Conservation (phyloP, 2,113 vertebrate genomes). For the Nansenia antarctica region DNA sequence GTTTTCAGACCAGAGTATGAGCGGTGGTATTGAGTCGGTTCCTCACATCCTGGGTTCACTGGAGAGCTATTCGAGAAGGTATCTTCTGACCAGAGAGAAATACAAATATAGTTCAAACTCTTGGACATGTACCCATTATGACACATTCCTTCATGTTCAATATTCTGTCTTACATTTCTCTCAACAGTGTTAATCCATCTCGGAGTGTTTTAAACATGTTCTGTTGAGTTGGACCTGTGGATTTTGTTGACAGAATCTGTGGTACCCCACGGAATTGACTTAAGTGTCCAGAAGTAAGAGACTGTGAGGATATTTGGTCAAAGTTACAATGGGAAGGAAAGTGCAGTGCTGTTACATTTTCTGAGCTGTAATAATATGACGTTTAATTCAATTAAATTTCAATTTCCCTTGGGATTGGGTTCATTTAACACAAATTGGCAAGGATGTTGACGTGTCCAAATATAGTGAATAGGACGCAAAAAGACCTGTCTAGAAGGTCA, state of each 20-base stretch:
- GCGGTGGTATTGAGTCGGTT: constrained; percentile 21
- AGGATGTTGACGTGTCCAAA: neutral
- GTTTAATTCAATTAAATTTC: neutral
- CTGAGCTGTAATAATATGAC: too few relatives aligned
- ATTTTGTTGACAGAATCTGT: neutral
- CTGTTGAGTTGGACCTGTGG: neutral
- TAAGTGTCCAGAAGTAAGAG: neutral
- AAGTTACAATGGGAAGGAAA: neutral
- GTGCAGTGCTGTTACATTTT: neutral
- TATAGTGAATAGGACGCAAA: neutral
- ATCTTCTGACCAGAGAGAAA: too few relatives aligned
- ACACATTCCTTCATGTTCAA: too few relatives aligned
- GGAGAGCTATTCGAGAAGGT: neutral
- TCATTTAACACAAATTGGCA: neutral
- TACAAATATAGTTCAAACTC: too few relatives aligned
- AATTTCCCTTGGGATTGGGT: neutral
- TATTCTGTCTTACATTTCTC: too few relatives aligned
- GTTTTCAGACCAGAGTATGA: constrained; percentile 39
- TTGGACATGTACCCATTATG: too few relatives aligned
- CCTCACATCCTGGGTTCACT: neutral
- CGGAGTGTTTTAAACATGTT: neutral
- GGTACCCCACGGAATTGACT: neutral
- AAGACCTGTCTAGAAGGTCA: constrained; percentile 33
- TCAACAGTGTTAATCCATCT: too few relatives aligned
- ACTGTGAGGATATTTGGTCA: neutral